Base-by-base conservation (phyloP, 2,113 vertebrate genomes). In the Catharus fuscescens region DNA sequence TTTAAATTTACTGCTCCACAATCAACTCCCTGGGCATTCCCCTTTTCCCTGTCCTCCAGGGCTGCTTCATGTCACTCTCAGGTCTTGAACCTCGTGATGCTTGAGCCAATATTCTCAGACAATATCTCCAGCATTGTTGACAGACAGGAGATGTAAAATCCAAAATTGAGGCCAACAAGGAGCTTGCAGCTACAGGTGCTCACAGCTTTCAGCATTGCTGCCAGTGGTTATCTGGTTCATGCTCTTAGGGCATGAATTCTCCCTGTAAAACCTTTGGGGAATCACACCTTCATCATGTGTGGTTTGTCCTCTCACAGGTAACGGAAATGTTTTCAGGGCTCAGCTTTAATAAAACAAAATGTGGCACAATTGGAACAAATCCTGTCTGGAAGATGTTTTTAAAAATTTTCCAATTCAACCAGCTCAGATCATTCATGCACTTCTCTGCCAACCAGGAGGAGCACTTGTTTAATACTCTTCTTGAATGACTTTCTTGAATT, bases 401-500 rank as follows among this genome's bases (percentile, higher is more conserved):
- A 1, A 45, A 60, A 29, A 14, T 3, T 14, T 47, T 42, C 80
- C 48, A 25, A 4, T 10, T 40, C 20, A 80, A 34, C 17, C 10
- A 16, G 19, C 70, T 72, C 32, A 52, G 16, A 44, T 83, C 0
- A 0, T 12, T 83, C 1, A 0, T 26, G 45, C 12, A 15, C n/a
- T 86, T 83, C 36, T 62, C 52, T 29, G 15, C 67, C 52, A 80
- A 20, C 23, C 42, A 74, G 65, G 42, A 89, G 52, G 13, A 92
- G 19, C 34, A 44, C 62, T 73, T 88, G 34, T 34, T 80, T 50
- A 31, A 73, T 80, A 26, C 29, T 94, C 80, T 80, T 29, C 32
- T 59, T 94, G 72, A 91, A 92, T 91, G 15, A 78, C 56, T 88
- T 83, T 53, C 42, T 77, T 80, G 23, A 84, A 73, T 83, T 80